Evolutionary conservation across 2,113 vertebrate species (phyloP).

Genomic region (Gavia stellata): DNA sequence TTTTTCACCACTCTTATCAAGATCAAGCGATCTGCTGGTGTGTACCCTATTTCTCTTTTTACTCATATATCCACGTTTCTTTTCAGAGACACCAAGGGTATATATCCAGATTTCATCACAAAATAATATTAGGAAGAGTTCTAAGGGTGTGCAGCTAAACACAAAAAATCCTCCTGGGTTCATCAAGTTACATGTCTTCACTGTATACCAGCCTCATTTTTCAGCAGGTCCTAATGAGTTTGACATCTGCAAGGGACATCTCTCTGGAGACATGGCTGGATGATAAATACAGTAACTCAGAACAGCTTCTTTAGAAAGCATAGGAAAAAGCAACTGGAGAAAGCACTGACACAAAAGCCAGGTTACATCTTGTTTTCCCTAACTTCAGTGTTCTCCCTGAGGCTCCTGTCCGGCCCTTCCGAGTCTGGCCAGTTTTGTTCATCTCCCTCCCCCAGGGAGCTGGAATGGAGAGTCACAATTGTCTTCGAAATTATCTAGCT

Average conservation of each 20-base stretch:
- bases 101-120: neutral
- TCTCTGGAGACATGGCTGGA: neutral
- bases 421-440: neutral
- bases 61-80: neutral
- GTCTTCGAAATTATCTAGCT: neutral
- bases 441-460: neutral
- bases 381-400: neutral
- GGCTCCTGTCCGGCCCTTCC: neutral
- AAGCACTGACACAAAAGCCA: slow-evolving; percentile 12
- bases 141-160: neutral
- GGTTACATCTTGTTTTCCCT: neutral
- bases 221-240: neutral
- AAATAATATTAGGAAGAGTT: neutral
- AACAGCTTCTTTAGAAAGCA: neutral
- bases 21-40: neutral
- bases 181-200: neutral
- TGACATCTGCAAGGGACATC: neutral
- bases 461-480: neutral
- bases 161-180: neutral
- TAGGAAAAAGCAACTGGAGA: neutral
- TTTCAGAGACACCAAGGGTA: neutral
- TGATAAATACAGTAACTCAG: neutral
- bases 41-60: neutral
- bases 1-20: neutral
- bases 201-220: neutral